A percentile compares a stretch with the other conserved stretches of the same genome.
Conservation (phyloP, 2,888 invertebrate species). For the Cyclophora albipunctata region DNA sequence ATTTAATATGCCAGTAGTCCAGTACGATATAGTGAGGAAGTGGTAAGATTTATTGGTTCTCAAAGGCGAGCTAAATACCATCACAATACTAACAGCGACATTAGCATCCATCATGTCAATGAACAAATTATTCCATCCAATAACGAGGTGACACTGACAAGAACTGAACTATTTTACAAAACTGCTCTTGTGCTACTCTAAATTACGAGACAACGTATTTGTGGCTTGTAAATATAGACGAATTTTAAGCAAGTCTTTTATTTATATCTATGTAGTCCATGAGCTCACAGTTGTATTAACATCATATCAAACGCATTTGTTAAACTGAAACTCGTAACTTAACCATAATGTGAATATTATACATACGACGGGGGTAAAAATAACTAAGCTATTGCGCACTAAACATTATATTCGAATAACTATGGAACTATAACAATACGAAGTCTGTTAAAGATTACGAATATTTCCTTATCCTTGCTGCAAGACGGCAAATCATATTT, state of each 20-base stretch:
- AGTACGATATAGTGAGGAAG: slow-evolving; percentile 37
- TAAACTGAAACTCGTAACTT: too few species aligned
- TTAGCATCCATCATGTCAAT: slow-evolving; percentile 48
- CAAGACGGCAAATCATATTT: slow-evolving; percentile 63
- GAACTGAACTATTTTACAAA: slow-evolving; percentile 27
- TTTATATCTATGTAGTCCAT: too few species aligned
- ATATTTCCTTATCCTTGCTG: slow-evolving; percentile 43
- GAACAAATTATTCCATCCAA: slow-evolving; percentile 46
- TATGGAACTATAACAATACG: too few species aligned
- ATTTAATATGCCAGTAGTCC: slow-evolving; percentile 26
- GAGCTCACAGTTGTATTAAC: too few species aligned
- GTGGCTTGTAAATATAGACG: too few species aligned
- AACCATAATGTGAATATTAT: too few species aligned
- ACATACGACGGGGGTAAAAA: too few species aligned
- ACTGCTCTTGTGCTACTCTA: slow-evolving; percentile 5
- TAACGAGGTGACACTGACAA: slow-evolving; percentile 36
- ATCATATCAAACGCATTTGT: too few species aligned
- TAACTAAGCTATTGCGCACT: too few species aligned
- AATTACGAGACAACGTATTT: background rate
- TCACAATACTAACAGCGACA: slow-evolving; percentile 39
- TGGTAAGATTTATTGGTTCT: slow-evolving; percentile 45
- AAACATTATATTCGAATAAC: too few species aligned
- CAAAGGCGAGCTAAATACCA: slow-evolving; percentile 46
- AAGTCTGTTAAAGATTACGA: too few species aligned
- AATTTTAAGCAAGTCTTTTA: too few species aligned